Base-by-base conservation (phyloP, 2,888 invertebrate genomes). In the Clistopyga incitator region DNA sequence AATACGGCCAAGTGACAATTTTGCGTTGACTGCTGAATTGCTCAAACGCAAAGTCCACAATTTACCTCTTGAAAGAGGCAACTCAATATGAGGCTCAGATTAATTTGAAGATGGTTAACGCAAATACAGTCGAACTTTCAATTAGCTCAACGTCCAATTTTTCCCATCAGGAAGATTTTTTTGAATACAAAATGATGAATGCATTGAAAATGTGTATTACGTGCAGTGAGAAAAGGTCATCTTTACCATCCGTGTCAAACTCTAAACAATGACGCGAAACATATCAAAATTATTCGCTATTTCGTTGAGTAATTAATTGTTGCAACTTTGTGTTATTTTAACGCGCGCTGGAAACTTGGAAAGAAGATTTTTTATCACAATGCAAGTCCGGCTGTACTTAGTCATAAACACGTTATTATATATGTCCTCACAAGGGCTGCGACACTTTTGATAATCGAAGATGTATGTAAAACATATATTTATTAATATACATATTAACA, bases 371-470 rank as follows among this genome's bases (percentile, higher is more conserved):
- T 59, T 38, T n/a, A 38, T 20, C 11, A 3, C 3, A 11, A 64
- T 20, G 1, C 11, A 64, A 64, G 64, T 34, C 42, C 38, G 34
- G 11, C 20, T 64, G 34, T 34, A 38, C 15, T 64, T 38, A 20
- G 38, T 38, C 38, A n/a, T 64, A 18, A 10, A 47, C 18, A 52
- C 52, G 45, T 47, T 64, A 50, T 52, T 68, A 29, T 50, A 77
- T 64, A 64, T 75, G 71, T 76, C 65, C 70, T 38, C 15, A 47
- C n/a, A 65, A 61, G 71, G 64, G 52, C 59, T 23, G 54, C 18
- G 64, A 70, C 64, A 80, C 54, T 72, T 83, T 80, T 80, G 67
- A 74, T 77, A 80, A 72, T 77, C 42, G 61, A 72, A 34, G 25
- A 72, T 72, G 42, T 54, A 70, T 8, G 42, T 65, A 38, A 65